Base-by-base conservation (phyloP, 2,797 vertebrate genomes). In the Fistularia tabacaria region DNA sequence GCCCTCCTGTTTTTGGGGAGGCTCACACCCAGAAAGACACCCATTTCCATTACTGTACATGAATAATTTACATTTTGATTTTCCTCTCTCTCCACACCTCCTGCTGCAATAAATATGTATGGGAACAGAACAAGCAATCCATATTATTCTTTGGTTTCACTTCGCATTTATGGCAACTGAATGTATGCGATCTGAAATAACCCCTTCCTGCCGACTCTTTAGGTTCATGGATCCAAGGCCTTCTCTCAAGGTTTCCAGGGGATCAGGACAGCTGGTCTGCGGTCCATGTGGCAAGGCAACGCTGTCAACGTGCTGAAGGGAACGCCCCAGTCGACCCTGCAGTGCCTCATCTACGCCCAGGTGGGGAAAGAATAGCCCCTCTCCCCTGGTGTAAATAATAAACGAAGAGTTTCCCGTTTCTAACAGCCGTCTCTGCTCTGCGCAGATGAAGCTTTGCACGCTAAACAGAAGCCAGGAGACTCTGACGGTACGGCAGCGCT, bases 281-380 rank as follows among this genome's bases (percentile, higher is more conserved):
- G 80, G 38, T 87, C 89, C 0, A 89, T 91, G 88, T 92, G 91
- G 91, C 89, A 91, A 54, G 90, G 91, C 42, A 92, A 92, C 12
- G 64, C 76, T 1, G 87, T 90, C 38, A 92, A 91, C 3, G 76
- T 92, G 47, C 68, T 92, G 54, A 92, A 92, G 65, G 91, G 91
- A 64, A 92, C 89, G 0, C 91, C 90, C 0, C 91, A 91, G 77
- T 90, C 90, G 0, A 90, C 86, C 0, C 83, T 92, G 1, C 91
- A 92, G 73, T 91, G 88, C 71, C 80, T 91, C 9, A 87, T 92
- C 51, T 91, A 91, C 39, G 71, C 86, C 40, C 86, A 89, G 85
- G 91, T 92, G 68, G 62, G 47, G 14, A 36, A n/a, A 1, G 10
- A 1, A 36, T 54, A 38, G 11, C 8, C 25, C 1, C 5, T 7